These are phyloP conservation scores for Volucella inanis DNA, from an alignment of 2,888 invertebrate genomes.

Conservation along the genomic window DNA sequence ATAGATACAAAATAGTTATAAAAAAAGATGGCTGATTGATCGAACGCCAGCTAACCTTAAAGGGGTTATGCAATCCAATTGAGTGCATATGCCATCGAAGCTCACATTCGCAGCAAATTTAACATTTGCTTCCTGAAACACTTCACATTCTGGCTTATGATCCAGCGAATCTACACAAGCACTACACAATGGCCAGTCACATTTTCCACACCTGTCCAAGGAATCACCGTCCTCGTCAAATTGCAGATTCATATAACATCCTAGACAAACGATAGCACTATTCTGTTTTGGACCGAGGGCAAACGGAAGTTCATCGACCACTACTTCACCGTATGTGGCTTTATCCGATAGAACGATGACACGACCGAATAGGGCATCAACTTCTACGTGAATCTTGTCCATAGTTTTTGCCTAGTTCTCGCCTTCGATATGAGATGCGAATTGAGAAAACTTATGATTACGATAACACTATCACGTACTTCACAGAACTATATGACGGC, in stretches of 20 bases:
- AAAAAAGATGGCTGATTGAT: slow-evolving; percentile 12
- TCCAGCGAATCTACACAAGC: slow-evolving; percentile 84
- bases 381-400: slow-evolving; percentile 80
- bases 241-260: slow-evolving; percentile 87
- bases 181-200: slow-evolving; percentile 86
- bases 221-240: slow-evolving; percentile 81
- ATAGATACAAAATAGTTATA: slow-evolving; percentile 10
- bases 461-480: background rate
- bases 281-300: slow-evolving; percentile 91
- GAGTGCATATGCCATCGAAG: slow-evolving; percentile 85
- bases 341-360: slow-evolving; percentile 88
- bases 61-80: slow-evolving; percentile 92
- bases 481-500: slow-evolving; percentile 34
- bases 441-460: slow-evolving; percentile 34
- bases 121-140: slow-evolving; percentile 85
- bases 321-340: slow-evolving; percentile 88
- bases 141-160: slow-evolving; percentile 88
- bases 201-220: slow-evolving; percentile 86
- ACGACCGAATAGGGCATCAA: slow-evolving; percentile 87
- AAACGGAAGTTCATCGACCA: slow-evolving; percentile 89
- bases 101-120: slow-evolving; percentile 86
- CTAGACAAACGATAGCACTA: slow-evolving; percentile 88
- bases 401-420: slow-evolving; percentile 75
- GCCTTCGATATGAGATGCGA: slow-evolving; percentile 14
- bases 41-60: slow-evolving; percentile 85